phyloP scores from a whole-genome alignment of 2,888 invertebrate species.

The Cerastis leucographa region DNA sequence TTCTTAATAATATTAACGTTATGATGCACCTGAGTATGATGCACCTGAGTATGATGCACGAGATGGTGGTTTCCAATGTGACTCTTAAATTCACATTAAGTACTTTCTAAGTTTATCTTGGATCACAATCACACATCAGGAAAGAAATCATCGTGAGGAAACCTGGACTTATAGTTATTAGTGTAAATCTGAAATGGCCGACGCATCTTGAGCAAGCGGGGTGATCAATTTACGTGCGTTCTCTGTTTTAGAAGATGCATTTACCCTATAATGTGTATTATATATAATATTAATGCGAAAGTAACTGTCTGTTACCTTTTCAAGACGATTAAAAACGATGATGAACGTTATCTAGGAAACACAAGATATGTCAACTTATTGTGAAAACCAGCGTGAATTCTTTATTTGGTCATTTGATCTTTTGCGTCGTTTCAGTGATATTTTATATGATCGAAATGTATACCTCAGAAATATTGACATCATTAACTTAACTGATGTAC shows the following conservation, averaged over 20 bases:
- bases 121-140: neutral
- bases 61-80: neutral
- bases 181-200: too few species aligned
- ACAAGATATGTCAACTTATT: neutral
- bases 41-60: too few species aligned
- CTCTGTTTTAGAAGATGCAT: neutral
- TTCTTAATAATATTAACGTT: neutral
- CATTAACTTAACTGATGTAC: neutral
- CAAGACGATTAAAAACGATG: neutral
- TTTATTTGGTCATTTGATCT: conserved; percentile 4
- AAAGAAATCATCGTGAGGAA: too few species aligned
- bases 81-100: neutral
- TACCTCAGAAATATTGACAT: neutral
- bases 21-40: neutral
- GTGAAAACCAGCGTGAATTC: neutral
- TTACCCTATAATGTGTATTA: neutral
- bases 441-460: neutral
- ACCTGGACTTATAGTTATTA: too few species aligned
- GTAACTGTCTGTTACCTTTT: neutral
- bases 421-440: neutral
- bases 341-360: neutral
- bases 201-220: neutral
- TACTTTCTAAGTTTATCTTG: neutral
- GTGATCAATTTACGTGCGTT: neutral
- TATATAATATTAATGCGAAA: neutral